phyloP scores from a whole-genome alignment of 64 coral and sea anemone species.

The Dendrophyllia cribrosa region DNA sequence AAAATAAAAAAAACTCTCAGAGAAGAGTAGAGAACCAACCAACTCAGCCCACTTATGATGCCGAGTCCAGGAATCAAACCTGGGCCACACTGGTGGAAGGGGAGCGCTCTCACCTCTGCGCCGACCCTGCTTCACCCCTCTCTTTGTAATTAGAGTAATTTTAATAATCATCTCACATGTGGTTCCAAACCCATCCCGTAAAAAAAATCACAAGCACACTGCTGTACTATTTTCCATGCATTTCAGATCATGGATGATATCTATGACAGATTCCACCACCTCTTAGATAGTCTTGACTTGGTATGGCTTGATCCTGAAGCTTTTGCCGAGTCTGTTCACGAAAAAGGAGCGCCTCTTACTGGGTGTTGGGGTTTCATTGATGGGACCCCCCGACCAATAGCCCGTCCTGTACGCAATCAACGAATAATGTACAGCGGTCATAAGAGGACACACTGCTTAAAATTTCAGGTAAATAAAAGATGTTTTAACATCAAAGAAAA shows the following conservation, averaged over 20 bases:
- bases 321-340: no score
- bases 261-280: no score
- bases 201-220: conserved; percentile 46
- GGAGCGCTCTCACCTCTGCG: not conserved
- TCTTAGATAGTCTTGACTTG: no score
- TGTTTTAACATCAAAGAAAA: not conserved
- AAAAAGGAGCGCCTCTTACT: no score
- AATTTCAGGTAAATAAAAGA: not conserved
- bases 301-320: no score
- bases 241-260: no score
- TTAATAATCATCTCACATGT: conserved; percentile 43
- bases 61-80: not conserved
- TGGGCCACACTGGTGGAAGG: conserved; percentile 1
- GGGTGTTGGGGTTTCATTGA: no score
- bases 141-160: conserved; percentile 52
- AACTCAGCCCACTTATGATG: conserved; percentile 23
- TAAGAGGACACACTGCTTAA: no score
- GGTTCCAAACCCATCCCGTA: conserved; percentile 55
- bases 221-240: conserved; percentile 12
- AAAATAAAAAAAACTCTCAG: conserved; percentile 28
- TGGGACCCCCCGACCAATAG: no score
- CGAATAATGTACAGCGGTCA: no score
- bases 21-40: conserved; percentile 24
- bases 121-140: not conserved
- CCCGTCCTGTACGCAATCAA: no score